Conservation (phyloP, 1,140 invertebrate species). For the Heliconius hermathena region DNA sequence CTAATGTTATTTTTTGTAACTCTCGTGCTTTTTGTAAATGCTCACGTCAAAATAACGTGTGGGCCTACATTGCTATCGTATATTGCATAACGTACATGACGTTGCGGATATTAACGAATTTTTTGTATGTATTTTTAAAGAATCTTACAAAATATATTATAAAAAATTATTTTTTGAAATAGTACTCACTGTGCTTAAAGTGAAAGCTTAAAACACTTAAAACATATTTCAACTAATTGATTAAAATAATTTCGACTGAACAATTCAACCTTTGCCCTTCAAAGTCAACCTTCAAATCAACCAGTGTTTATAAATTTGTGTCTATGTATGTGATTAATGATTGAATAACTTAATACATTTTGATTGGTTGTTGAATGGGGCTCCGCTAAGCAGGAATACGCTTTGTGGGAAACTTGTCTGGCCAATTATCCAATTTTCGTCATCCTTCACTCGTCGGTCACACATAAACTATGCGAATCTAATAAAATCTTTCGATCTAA, state of each 20-base stretch:
- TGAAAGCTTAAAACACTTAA: constrained; percentile 3
- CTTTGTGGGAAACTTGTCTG: constrained; percentile 52
- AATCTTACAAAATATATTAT: background rate
- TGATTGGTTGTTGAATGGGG: constrained; percentile 49
- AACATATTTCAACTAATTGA: constrained; percentile 17
- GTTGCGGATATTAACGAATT: background rate
- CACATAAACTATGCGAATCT: constrained; percentile 41
- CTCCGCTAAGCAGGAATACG: constrained; percentile 40
- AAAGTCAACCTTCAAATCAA: constrained; percentile 45
- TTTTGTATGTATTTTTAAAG: background rate
- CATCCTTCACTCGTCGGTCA: constrained; percentile 41
- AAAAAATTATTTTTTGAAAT: background rate
- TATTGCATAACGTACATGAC: constrained; percentile 21
- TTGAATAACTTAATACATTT: constrained; percentile 44
- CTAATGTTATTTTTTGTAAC: constrained; percentile 64
- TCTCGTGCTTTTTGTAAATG: constrained; percentile 36
- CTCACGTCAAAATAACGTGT: constrained; percentile 39
- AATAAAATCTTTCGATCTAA: constrained; percentile 51
- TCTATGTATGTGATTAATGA: constrained; percentile 48
- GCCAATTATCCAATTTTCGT: constrained; percentile 68
- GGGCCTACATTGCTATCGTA: constrained; percentile 30
- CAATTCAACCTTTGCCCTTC: constrained; percentile 36
- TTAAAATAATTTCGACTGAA: constrained; percentile 13
- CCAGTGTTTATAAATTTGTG: constrained; percentile 48
- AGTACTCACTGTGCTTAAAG: background rate